These are phyloP conservation scores for Phaetusa simplex DNA, from an alignment of 2,113 vertebrate genomes.

Conservation along the genomic window DNA sequence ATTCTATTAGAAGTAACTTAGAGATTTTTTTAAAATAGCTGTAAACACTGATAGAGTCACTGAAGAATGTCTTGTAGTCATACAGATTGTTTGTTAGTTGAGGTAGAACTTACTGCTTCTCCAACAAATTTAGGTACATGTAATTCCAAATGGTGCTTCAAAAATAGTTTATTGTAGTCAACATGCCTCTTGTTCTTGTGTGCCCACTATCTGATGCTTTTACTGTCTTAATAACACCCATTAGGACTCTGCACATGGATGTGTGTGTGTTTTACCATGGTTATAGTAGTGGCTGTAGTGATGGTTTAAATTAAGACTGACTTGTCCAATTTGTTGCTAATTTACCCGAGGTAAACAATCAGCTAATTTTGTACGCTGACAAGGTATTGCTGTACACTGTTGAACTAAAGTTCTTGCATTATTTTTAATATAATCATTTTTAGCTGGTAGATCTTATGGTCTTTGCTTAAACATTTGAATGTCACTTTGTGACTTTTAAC, in stretches of 20 bases:
- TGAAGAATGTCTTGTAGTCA: neutral
- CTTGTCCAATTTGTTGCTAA: neutral
- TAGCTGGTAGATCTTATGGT: neutral
- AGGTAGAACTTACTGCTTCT: neutral
- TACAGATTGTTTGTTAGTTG: neutral
- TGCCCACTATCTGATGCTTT: neutral
- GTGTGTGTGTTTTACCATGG: neutral
- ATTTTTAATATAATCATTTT: neutral
- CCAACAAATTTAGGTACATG: neutral
- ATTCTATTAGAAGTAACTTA: neutral
- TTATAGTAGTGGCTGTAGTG: neutral
- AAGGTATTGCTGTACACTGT: neutral
- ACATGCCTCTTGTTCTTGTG: neutral
- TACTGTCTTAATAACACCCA: neutral
- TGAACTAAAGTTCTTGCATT: neutral
- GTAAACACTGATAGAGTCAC: neutral
- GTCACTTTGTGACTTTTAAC: neutral
- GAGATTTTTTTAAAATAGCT: neutral
- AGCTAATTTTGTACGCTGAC: neutral
- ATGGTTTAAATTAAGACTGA: neutral
- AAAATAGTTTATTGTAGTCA: neutral
- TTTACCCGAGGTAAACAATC: neutral
- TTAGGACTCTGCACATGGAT: neutral
- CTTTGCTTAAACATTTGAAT: neutral
- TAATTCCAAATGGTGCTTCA: neutral